Conservation (phyloP, 2,797 vertebrate species). For the Simalia tracyae region DNA sequence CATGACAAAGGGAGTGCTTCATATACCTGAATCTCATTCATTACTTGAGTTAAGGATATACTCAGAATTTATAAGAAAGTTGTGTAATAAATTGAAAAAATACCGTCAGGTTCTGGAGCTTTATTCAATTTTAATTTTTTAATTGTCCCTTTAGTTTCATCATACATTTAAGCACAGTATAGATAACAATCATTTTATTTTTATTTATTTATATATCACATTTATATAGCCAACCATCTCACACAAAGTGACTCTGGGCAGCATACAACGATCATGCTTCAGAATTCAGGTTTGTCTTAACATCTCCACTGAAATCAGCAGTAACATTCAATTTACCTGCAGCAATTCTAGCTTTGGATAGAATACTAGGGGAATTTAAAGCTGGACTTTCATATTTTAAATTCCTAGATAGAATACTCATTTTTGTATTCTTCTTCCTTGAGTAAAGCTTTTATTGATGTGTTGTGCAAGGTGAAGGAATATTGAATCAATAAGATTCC, state of each 20-base stretch:
- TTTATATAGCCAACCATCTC: too few species aligned
- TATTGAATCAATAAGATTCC: slow-evolving; percentile 34
- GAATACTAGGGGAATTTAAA: not conserved
- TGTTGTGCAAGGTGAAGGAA: slow-evolving; percentile 48
- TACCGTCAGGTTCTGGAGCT: too few species aligned
- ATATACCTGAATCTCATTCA: too few species aligned
- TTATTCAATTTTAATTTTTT: too few species aligned
- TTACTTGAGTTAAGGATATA: too few species aligned
- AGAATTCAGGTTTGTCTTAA: not conserved
- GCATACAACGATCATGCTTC: too few species aligned
- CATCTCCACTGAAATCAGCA: not conserved
- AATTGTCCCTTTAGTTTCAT: too few species aligned
- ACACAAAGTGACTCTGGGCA: too few species aligned
- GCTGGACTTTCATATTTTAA: not conserved
- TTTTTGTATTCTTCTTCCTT: slow-evolving; percentile 57
- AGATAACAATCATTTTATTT: slow-evolving; percentile 22
- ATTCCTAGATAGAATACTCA: not conserved
- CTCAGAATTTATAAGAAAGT: too few species aligned
- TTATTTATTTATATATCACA: too few species aligned
- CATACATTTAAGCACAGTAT: slow-evolving; percentile 2
- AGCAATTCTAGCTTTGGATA: not conserved
- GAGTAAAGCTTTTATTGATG: slow-evolving; percentile 56
- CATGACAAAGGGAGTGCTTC: too few species aligned
- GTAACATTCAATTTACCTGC: not conserved
- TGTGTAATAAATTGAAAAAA: too few species aligned